Conservation (phyloP, 2,888 invertebrate species). For the Microplitis manilae region DNA sequence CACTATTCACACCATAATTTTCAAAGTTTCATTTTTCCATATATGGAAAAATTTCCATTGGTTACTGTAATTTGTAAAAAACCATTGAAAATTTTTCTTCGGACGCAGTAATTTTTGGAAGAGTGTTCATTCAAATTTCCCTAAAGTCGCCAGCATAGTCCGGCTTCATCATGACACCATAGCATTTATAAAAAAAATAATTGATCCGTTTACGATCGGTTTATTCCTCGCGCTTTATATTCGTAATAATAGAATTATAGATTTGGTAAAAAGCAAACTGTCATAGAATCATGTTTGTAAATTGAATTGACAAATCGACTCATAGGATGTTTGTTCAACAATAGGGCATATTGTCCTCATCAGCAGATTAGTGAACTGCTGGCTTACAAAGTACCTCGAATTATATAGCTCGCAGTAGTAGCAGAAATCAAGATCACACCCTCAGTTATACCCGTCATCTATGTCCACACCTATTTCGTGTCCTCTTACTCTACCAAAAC, state of each 20-base stretch:
- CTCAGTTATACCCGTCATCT: slow-evolving; percentile 43
- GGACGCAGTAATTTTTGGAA: too few relatives aligned
- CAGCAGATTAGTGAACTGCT: slow-evolving; percentile 68
- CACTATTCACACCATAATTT: too few relatives aligned
- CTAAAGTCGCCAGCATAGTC: too few relatives aligned
- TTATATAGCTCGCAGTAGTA: slow-evolving; percentile 19
- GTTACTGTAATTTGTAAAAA: too few relatives aligned
- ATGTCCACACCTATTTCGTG: slow-evolving; percentile 62
- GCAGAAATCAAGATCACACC: slow-evolving; percentile 35
- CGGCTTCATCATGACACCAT: too few relatives aligned
- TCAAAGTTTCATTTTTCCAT: too few relatives aligned
- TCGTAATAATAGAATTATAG: not conserved
- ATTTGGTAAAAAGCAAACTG: not conserved
- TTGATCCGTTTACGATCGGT: too few relatives aligned
- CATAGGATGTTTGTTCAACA: slow-evolving; percentile 5
- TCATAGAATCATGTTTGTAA: not conserved
- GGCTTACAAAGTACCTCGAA: slow-evolving; percentile 60
- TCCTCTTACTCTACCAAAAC: slow-evolving; percentile 46
- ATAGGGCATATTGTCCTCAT: slow-evolving; percentile 56
- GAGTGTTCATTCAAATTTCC: too few relatives aligned
- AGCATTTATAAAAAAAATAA: too few relatives aligned
- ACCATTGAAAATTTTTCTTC: too few relatives aligned
- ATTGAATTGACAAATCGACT: slow-evolving; percentile 33
- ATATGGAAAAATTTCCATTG: too few relatives aligned
- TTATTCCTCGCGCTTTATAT: not conserved